Base-by-base conservation (phyloP, 2,797 vertebrate genomes). In the Phataginus tricuspis region DNA sequence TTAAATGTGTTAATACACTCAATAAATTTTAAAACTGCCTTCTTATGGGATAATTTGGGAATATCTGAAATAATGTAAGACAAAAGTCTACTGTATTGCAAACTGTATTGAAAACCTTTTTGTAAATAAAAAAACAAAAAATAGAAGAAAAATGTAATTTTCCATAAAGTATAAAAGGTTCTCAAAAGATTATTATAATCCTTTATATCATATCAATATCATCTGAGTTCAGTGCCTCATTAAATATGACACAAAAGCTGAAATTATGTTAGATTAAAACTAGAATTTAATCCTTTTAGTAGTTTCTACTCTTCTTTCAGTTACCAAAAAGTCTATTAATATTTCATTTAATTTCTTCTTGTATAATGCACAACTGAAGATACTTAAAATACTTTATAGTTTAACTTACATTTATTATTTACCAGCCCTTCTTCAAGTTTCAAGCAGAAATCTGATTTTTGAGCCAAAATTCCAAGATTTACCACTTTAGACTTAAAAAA, bases 401-500 rank as follows among this genome's bases (percentile, higher is more conserved):
- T 96, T 90, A 97, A 98, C 99, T 99, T 99, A 99, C 99, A 99
- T 45, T 98, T 98, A 2, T 98, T 98, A 77, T 97, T 98, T 87
- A 96, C 86, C 69, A 99, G 29, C 9, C 99, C 99, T 61, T 99
- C 98, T 95, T 99, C 99, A 97, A 99, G 99, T 83, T 98, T 98
- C 75, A 98, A 18, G 75, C 94, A 98, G 98, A 99, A 99, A 95
- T 98, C 98, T 45, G 99, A 99, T 98, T 99, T 99, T 98, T 99
- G 99, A 78, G 98, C 98, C 98, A 99, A 95, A 42, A 98, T 95
- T 78, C 99, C 99, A 97, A 99, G 98, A 64, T 98, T 98, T 96
- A 99, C 97, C 39, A 99, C 93, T 98, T 99, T 99, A 0, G 99
- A 99, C 99, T 99, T 98, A 86, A 98, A 77, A 87, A 97, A 97